Percentiles rank a stretch among this genome's conserved stretches.
Conservation (phyloP, 1,140 invertebrate genomes). For the Odontomachus brunneus region DNA sequence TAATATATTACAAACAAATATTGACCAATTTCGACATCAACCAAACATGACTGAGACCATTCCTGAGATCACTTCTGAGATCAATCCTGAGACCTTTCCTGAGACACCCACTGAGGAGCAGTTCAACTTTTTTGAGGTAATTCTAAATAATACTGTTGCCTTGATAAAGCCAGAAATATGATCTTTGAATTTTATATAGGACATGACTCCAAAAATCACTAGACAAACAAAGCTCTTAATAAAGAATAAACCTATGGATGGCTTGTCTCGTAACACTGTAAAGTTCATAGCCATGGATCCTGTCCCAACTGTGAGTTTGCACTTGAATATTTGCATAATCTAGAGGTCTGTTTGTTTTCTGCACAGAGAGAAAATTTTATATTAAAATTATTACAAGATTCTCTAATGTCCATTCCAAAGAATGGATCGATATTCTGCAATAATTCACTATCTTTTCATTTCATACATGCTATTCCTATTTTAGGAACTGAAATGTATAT, state of each 20-base stretch:
- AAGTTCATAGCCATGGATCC: slow-evolving; percentile 80
- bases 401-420: no score
- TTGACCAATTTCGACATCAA: slow-evolving; percentile 86
- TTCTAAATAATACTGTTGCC: background rate
- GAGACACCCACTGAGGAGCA: slow-evolving; percentile 79
- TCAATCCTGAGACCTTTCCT: no score
- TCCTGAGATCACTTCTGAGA: no score
- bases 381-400: no score
- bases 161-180: background rate
- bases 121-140: slow-evolving; percentile 85
- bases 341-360: no score
- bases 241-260: slow-evolving; percentile 74
- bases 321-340: background rate
- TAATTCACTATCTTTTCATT: no score
- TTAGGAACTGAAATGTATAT: no score
- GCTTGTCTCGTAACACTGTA: slow-evolving; percentile 67
- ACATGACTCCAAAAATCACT: slow-evolving; percentile 86
- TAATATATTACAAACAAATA: slow-evolving; percentile 85
- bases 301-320: slow-evolving; percentile 77
- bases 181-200: slow-evolving; percentile 69
- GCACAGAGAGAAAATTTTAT: no score
- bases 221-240: slow-evolving; percentile 85
- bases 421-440: no score
- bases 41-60: slow-evolving; percentile 75
- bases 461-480: no score